phyloP scores from a whole-genome alignment of 1,140 invertebrate species.

The Bombus turneri region DNA sequence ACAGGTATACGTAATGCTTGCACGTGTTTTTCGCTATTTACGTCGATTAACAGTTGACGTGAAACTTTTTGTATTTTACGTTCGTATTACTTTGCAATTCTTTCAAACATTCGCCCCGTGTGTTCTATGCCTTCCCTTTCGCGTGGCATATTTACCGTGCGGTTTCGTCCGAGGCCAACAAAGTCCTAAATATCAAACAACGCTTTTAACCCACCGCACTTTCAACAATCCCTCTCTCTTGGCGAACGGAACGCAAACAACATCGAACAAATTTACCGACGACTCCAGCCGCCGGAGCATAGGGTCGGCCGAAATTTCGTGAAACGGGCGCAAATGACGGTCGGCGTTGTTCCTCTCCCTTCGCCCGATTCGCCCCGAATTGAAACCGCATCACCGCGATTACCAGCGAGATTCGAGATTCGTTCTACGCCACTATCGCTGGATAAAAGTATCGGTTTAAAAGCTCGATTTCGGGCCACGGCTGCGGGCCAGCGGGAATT shows the following conservation, averaged over 20 bases:
- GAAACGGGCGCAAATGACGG: constrained; percentile 17
- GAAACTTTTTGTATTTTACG: too few relatives aligned
- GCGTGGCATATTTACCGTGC: constrained; percentile 10
- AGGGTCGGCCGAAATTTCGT: constrained; percentile 21
- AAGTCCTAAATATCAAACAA: constrained; percentile 47
- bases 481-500: constrained; percentile 25
- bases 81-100: neutral
- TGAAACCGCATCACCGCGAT: constrained; percentile 43
- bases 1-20: neutral
- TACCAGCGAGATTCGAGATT: constrained; percentile 34
- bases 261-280: constrained; percentile 49
- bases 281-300: neutral
- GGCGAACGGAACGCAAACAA: constrained; percentile 36
- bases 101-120: neutral
- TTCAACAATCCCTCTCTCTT: constrained; percentile 9
- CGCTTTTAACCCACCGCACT: constrained; percentile 35
- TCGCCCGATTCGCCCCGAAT: neutral
- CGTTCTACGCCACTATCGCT: constrained; percentile 19
- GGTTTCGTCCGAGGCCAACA: constrained; percentile 11
- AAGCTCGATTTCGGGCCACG: constrained; percentile 30
- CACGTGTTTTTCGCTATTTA: neutral
- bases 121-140: neutral
- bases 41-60: neutral
- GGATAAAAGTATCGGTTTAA: constrained; percentile 46
- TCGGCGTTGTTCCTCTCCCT: constrained; percentile 2